Percentiles rank a stretch among this genome's conserved stretches.
Evolutionary conservation across 2,797 vertebrate species (phyloP).

Genomic region (Trematomus bernacchii): DNA sequence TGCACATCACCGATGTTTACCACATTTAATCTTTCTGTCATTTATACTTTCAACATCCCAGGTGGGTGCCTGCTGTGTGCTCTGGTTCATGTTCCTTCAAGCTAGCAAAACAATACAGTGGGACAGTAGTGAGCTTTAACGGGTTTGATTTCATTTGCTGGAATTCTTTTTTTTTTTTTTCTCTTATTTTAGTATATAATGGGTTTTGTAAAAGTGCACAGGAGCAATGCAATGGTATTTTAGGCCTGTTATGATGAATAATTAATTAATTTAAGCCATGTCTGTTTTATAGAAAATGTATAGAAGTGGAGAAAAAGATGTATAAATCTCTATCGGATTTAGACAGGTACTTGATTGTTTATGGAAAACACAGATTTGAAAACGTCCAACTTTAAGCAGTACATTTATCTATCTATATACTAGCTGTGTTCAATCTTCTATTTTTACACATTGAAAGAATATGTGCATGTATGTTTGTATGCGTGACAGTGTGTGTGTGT

Average conservation of each 20-base stretch:
- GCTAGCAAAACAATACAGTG: conserved; percentile 41
- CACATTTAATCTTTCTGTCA: conserved; percentile 33
- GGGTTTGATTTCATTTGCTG: conserved; percentile 60
- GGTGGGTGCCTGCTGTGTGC: conserved; percentile 66
- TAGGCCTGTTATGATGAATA: conserved; percentile 73
- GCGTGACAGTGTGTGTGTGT: conserved; percentile 66
- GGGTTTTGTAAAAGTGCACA: conserved; percentile 73
- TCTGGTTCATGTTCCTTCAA: conserved; percentile 46
- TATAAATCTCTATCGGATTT: conserved; percentile 79
- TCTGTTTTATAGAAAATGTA: conserved; percentile 85
- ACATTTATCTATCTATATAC: conserved; percentile 67
- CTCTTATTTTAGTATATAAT: conserved; percentile 42
- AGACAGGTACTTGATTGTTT: conserved; percentile 72
- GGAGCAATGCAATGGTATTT: conserved; percentile 72
- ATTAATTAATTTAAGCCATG: conserved; percentile 80
- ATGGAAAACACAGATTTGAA: conserved; percentile 72
- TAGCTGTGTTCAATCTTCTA: conserved; percentile 81
- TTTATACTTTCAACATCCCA: conserved; percentile 58
- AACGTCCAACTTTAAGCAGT: conserved; percentile 78
- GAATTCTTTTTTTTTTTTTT: not conserved
- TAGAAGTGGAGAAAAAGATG: conserved; percentile 74
- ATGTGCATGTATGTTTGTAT: conserved; percentile 75
- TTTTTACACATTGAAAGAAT: conserved; percentile 81
- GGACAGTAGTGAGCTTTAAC: conserved; percentile 54
- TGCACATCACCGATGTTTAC: conserved; percentile 36